Conservation (phyloP, 2,113 vertebrate genomes). For the Channa argus region DNA sequence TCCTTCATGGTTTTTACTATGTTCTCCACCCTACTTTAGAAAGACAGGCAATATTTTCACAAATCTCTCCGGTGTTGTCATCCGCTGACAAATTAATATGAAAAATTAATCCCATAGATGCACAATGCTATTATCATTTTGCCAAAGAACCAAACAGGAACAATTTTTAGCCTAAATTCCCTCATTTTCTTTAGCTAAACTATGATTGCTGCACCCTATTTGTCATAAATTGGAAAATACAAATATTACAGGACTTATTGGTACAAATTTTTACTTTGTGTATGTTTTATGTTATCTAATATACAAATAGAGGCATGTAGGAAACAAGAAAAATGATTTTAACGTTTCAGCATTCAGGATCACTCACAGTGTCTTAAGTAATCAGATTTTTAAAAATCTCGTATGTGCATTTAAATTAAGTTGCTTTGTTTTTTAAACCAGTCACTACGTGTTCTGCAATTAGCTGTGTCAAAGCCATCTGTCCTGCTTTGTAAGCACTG, state of each 20-base stretch:
- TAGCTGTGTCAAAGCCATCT: no score
- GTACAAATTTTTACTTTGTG: neutral
- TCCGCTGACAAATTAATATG: neutral
- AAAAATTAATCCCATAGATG: conserved; percentile 1
- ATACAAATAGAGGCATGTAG: no score
- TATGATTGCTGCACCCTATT: no score
- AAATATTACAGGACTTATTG: neutral
- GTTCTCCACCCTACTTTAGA: conserved; percentile 1
- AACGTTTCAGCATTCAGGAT: no score
- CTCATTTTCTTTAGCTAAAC: neutral
- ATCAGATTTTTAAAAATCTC: no score
- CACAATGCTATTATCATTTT: neutral
- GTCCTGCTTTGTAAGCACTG: neutral
- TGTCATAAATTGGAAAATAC: no score
- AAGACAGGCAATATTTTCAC: neutral
- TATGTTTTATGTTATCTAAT: neutral
- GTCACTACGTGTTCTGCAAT: no score
- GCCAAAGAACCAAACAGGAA: neutral
- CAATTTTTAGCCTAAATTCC: neutral
- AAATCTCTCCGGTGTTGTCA: conserved; percentile 4
- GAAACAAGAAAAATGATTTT: no score
- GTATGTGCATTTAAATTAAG: no score
- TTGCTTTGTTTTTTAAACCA: no score
- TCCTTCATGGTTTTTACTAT: conserved; percentile 41
- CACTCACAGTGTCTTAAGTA: no score